Base-by-base conservation (phyloP, 2,113 vertebrate genomes). In the Condylura cristata region DNA sequence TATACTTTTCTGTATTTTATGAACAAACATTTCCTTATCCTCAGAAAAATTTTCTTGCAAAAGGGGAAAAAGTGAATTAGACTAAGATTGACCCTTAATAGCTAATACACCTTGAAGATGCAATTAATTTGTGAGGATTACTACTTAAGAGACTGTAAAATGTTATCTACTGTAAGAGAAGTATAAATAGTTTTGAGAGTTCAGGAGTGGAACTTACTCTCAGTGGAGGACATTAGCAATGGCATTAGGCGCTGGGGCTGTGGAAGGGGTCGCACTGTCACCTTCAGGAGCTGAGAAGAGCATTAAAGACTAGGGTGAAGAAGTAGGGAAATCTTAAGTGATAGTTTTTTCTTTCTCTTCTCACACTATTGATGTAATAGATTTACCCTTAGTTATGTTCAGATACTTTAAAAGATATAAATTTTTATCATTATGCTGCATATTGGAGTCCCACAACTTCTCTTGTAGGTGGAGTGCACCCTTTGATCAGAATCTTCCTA, bases 31-130 rank as follows among this genome's bases (percentile, higher is more conserved):
- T 48, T 71, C 82, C 20, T 95, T 95, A 78, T 58, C 61, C 2
- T 90, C 48, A 53, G n/a, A 81, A 86, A 90, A 86, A 51, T 89
- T 89, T 79, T 82, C 56, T 91, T 83, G 37, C 65, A 74, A 90
- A 39, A 76, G 34, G 89, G 26, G 71, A 37, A 68, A 85, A 90
- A 75, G 32, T 51, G 44, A 92, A 28, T 74, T 11, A 56, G 44
- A 46, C 9, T 68, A n/a, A 74, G 13, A 44, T 39, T 20, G 84
- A 18, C 8, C 34, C 4, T 80, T 6, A 56, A 48, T 34, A 91
- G 8, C 32, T n/a, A 56, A 48, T 46, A 11, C 30, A 37, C 58
- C 58, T 90, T 86, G 75, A 80, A 84, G 3, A 12, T 86, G 68
- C 89, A 14, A 70, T 66, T 66, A 71, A 6, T 60, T 6, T 37